Evolutionary conservation across 2,888 invertebrate species (phyloP).

Genomic region (Nemoura dubitans): DNA sequence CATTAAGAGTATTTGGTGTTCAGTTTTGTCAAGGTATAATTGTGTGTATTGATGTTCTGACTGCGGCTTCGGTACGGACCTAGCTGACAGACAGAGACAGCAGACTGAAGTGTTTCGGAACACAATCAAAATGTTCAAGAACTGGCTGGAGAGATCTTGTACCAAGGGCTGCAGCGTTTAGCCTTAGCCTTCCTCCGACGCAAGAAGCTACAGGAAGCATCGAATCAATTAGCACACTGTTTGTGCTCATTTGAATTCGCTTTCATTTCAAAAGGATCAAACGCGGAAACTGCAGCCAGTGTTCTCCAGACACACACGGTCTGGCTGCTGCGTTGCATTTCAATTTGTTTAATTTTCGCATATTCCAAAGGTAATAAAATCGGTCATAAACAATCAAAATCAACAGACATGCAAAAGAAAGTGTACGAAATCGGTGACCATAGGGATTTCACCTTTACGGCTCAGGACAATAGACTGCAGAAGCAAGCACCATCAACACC

Average conservation of each 20-base stretch:
- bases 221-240: not conserved
- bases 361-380: not conserved
- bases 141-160: not conserved
- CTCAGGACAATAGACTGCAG: not conserved
- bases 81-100: not conserved
- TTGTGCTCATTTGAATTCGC: not conserved
- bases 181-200: not conserved
- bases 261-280: conserved; percentile 12
- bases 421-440: not conserved
- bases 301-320: no score
- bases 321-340: no score
- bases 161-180: not conserved
- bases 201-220: no score
- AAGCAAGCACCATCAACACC: not conserved
- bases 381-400: not conserved
- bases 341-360: no score
- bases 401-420: not conserved
- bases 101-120: not conserved
- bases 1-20: conserved; percentile 8
- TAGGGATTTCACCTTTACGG: not conserved
- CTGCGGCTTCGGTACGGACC: no score
- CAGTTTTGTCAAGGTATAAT: not conserved
- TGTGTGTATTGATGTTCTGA: not conserved
- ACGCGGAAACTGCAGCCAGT: not conserved
- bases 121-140: not conserved